Conservation (phyloP, 1,140 invertebrate genomes). For the Lucilia sericata region DNA sequence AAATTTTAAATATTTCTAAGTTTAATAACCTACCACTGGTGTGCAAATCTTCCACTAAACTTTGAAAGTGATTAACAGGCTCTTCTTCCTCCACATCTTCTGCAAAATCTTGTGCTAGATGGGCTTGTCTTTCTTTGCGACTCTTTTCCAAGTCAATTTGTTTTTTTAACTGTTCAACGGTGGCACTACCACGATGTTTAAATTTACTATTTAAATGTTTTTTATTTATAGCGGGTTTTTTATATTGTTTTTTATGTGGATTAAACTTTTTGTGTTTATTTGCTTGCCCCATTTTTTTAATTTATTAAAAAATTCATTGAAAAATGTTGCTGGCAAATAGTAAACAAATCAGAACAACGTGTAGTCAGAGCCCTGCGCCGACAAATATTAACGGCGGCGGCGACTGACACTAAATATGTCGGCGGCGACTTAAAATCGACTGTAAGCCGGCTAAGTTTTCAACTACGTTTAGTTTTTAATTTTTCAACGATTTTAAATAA, state of each 20-base stretch:
- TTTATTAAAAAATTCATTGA: not conserved
- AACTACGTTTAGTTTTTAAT: no score
- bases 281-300: not conserved
- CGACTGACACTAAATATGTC: no score
- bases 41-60: conserved; percentile 31
- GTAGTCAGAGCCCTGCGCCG: no score
- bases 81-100: conserved; percentile 21
- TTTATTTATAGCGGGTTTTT: conserved; percentile 7
- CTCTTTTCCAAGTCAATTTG: conserved; percentile 38
- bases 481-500: no score
- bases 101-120: not conserved
- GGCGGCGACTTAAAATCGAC: no score
- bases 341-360: conserved; percentile 4
- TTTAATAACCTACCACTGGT: conserved; percentile 10
- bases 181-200: conserved; percentile 33
- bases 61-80: not conserved
- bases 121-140: not conserved
- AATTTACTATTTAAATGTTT: conserved; percentile 40
- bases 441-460: no score
- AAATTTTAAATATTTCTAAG: not conserved
- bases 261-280: conserved; percentile 21
- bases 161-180: conserved; percentile 3
- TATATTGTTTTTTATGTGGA: conserved; percentile 17
- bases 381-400: no score
- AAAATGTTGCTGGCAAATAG: not conserved